Percentiles rank a stretch among this genome's conserved stretches.
Conservation (phyloP, 2,888 invertebrate genomes). For the Drepanosiphum platanoidis region DNA sequence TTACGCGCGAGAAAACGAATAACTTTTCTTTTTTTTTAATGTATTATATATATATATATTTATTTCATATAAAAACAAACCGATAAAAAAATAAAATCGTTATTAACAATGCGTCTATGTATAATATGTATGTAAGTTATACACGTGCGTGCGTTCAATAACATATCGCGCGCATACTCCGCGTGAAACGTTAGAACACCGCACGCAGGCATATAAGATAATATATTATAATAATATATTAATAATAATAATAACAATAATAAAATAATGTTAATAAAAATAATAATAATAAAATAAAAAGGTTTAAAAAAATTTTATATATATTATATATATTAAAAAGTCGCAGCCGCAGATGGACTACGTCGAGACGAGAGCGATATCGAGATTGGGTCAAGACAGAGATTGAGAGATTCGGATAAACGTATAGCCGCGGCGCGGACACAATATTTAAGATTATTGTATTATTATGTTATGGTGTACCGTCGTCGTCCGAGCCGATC, state of each 20-base stretch:
- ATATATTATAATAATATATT: background rate
- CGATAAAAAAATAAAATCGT: constrained; percentile 1
- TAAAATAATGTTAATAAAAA: background rate
- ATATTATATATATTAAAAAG: background rate
- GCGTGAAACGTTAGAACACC: background rate
- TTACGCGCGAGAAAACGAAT: background rate
- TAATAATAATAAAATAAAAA: background rate
- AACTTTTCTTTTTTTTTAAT: background rate
- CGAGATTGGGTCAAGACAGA: background rate
- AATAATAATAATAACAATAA: background rate
- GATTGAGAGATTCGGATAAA: too few relatives aligned
- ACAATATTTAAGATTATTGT: too few relatives aligned
- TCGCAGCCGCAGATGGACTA: background rate
- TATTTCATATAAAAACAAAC: constrained; percentile 19
- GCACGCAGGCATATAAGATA: background rate
- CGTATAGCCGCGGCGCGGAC: background rate
- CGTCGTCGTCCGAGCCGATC: background rate
- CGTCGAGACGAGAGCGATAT: background rate
- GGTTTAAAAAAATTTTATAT: too few relatives aligned
- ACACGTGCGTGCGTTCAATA: background rate
- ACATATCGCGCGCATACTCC: background rate
- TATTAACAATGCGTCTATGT: background rate
- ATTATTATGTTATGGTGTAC: background rate
- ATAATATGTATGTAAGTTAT: background rate
- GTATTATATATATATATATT: too few relatives aligned